Base-by-base conservation (phyloP, 2,113 vertebrate genomes). In the Lagenorhynchus albirostris region DNA sequence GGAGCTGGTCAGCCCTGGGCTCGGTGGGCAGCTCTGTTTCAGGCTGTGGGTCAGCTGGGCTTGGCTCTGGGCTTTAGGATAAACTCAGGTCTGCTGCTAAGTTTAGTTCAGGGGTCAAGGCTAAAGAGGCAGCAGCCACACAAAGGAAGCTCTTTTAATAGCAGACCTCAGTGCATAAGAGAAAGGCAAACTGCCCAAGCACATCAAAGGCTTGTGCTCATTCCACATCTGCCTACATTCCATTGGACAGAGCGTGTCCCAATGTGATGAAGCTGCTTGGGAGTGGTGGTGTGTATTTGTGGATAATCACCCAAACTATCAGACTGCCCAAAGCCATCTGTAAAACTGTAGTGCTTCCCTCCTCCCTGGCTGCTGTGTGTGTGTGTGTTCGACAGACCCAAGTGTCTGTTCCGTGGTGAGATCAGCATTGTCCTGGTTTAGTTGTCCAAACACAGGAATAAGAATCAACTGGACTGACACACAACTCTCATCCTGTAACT, bases 1-100 rank as follows among this genome's bases (percentile, higher is more conserved):
- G 25, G 11, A 14, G 58, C 21, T 41, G 77, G 26, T 53, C n/a
- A 55, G 31, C 17, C 14, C 63, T 47, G n/a, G 7, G 21, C 21
- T n/a, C 25, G 13, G 29, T 0, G 21, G 26, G 47, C 21, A n/a
- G n/a, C 26, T 68, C 12, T 67, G 36, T 17, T 53, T 41, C 55
- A 15, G 8, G 14, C 10, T 60, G 44, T 71, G 55, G 53, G 15
- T 33, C 85, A 21, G 31, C 65, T 25, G 11, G 50, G 20, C 36
- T 44, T 33, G 38, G 29, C 33, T 38, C 21, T 4, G 33, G 17
- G 67, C 50, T 31, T 38, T 13, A 41, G 47, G 5, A 38, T n/a
- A 20, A 21, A 7, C 20, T 90, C 5, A 4, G 36, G 10, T 80
- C 29, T 87, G 71, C 0, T 0, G 31, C 1, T 1, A 1, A 6